A percentile compares a stretch with the other conserved stretches of the same genome.
Conservation (phyloP, 2,888 invertebrate genomes). For the Pristionchus exspectatus region DNA sequence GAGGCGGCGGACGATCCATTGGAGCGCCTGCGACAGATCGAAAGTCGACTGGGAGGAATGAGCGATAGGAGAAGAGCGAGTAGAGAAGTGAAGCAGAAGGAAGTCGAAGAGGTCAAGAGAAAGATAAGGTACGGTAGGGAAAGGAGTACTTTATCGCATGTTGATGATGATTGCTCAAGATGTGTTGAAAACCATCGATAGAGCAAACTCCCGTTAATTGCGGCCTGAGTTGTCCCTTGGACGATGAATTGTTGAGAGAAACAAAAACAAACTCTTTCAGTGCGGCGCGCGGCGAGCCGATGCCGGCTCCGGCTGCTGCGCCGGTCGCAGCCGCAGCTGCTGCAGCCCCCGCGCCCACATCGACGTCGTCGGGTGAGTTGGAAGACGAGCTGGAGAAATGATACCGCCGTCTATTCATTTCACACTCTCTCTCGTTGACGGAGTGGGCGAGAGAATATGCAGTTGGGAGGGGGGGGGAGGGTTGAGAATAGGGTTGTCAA, state of each 20-base stretch:
- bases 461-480: too few species aligned
- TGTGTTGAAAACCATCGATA: too few species aligned
- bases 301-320: background rate
- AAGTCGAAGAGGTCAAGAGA: constrained; percentile 8
- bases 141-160: too few species aligned
- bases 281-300: constrained; percentile 23
- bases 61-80: constrained; percentile 61
- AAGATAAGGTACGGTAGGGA: background rate
- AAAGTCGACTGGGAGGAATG: constrained; percentile 67
- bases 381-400: background rate
- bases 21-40: constrained; percentile 76
- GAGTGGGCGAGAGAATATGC: too few species aligned
- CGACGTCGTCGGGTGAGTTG: background rate
- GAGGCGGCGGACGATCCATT: constrained; percentile 73
- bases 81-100: constrained; percentile 32
- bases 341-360: background rate
- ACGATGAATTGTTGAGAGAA: background rate
- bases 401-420: too few species aligned
- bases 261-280: background rate
- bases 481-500: too few species aligned
- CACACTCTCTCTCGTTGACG: too few species aligned
- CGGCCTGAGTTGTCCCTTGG: too few species aligned
- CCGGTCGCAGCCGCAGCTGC: background rate
- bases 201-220: too few species aligned
- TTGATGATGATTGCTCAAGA: too few species aligned